phyloP scores from a whole-genome alignment of 1,140 invertebrate species.

The Triops longicaudatus region DNA sequence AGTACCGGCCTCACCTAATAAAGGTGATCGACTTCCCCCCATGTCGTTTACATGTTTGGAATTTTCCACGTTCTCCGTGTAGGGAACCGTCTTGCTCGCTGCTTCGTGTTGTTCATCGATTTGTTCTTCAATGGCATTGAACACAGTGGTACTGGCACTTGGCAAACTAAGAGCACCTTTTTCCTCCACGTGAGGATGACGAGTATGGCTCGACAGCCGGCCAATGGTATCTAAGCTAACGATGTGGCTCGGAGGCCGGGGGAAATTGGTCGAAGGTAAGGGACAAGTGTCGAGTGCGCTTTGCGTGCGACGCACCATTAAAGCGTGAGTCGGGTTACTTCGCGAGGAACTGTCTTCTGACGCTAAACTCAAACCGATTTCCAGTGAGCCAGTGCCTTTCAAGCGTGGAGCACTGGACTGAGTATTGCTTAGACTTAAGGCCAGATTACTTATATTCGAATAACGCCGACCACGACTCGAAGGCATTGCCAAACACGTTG shows the following conservation, averaged over 20 bases:
- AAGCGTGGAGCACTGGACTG: conserved; percentile 31
- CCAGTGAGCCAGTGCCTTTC: conserved; percentile 35
- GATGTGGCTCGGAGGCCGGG: conserved; percentile 34
- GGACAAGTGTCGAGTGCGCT: conserved; percentile 38
- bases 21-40: not conserved
- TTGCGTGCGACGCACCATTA: conserved; percentile 35
- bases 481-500: conserved; percentile 22
- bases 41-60: conserved; percentile 30
- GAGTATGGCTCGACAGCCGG: conserved; percentile 17
- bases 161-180: conserved; percentile 7
- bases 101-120: conserved; percentile 59
- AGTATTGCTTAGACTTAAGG: conserved; percentile 31
- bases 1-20: conserved; percentile 29
- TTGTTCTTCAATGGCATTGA: conserved; percentile 73
- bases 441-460: conserved; percentile 33
- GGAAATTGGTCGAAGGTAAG: not conserved
- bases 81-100: conserved; percentile 38
- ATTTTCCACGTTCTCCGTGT: conserved; percentile 31
- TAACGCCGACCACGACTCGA: conserved; percentile 30
- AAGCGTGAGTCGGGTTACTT: conserved; percentile 26
- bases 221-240: conserved; percentile 36
- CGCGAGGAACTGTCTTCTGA: conserved; percentile 25
- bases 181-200: conserved; percentile 14
- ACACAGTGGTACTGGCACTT: conserved; percentile 54
- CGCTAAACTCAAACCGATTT: conserved; percentile 35